These are phyloP conservation scores for Chionoecetes opilio DNA, from an alignment of 1,140 invertebrate species.

Conservation along the genomic window DNA sequence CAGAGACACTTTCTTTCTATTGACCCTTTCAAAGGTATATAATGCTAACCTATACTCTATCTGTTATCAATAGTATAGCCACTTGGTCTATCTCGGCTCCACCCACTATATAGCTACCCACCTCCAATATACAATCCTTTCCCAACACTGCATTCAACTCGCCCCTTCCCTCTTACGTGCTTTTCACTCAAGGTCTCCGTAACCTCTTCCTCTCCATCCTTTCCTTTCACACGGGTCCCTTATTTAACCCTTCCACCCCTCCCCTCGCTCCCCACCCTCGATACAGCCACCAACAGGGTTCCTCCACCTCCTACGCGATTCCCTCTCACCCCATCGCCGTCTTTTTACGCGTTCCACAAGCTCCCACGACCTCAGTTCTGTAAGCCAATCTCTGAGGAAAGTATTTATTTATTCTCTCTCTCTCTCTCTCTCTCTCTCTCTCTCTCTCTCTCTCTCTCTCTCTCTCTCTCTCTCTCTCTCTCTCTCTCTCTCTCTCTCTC, in stretches of 20 bases:
- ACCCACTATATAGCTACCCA: no score
- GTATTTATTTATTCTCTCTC: background rate
- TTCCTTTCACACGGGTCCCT: conserved; percentile 14
- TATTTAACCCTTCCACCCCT: background rate
- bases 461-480: conserved; percentile 27
- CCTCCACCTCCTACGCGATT: background rate
- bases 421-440: conserved; percentile 7
- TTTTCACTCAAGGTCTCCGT: background rate
- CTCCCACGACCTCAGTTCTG: background rate
- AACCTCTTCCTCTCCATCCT: background rate
- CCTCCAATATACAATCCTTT: background rate
- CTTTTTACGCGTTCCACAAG: background rate
- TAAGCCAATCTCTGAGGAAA: background rate
- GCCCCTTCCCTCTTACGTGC: background rate
- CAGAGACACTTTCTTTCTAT: no score
- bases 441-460: conserved; percentile 27
- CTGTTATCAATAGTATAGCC: no score
- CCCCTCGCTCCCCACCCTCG: background rate
- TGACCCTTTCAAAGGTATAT: no score
- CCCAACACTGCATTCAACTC: background rate
- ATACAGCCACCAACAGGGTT: background rate
- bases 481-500: background rate
- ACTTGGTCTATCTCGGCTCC: no score
- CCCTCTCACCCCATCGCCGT: background rate
- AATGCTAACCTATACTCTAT: no score